phyloP scores from a whole-genome alignment of 2,888 invertebrate genomes.

The Dugesia japonica region DNA sequence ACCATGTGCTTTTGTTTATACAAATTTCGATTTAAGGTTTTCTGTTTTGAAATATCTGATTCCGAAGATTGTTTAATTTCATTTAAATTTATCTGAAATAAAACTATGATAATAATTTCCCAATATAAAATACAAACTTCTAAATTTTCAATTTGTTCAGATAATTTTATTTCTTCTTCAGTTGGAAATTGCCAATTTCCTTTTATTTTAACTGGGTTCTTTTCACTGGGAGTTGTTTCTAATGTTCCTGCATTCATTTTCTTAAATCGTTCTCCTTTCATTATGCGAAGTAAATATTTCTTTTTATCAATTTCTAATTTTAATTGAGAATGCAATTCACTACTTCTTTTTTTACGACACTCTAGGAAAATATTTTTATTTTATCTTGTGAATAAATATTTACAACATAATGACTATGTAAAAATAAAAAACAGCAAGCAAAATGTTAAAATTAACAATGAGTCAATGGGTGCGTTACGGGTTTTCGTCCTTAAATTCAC shows the following conservation, averaged over 20 bases:
- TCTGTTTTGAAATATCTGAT: neutral
- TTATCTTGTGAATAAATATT: too few species aligned
- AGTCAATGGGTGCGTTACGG: too few species aligned
- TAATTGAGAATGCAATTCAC: neutral
- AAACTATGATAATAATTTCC: neutral
- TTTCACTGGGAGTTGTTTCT: neutral
- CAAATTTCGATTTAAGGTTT: neutral
- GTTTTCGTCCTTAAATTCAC: too few species aligned
- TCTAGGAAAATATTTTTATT: too few species aligned
- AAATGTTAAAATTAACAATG: too few species aligned
- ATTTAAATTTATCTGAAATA: neutral
- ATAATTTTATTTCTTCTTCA: neutral
- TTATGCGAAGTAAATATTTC: neutral
- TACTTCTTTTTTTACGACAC: too few species aligned
- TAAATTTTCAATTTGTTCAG: neutral
- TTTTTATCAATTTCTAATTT: slow-evolving; percentile 9
- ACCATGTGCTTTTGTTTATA: slow-evolving; percentile 2
- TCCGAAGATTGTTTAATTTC: neutral
- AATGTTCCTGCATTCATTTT: neutral
- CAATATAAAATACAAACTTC: neutral
- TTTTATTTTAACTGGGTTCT: neutral
- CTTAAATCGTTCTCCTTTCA: neutral
- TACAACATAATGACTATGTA: too few species aligned
- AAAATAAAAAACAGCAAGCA: too few species aligned
- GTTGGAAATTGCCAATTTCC: slow-evolving; percentile 8